These are phyloP conservation scores for Asteroscopus sphinx DNA, from an alignment of 2,888 invertebrate species.

Conservation along the genomic window DNA sequence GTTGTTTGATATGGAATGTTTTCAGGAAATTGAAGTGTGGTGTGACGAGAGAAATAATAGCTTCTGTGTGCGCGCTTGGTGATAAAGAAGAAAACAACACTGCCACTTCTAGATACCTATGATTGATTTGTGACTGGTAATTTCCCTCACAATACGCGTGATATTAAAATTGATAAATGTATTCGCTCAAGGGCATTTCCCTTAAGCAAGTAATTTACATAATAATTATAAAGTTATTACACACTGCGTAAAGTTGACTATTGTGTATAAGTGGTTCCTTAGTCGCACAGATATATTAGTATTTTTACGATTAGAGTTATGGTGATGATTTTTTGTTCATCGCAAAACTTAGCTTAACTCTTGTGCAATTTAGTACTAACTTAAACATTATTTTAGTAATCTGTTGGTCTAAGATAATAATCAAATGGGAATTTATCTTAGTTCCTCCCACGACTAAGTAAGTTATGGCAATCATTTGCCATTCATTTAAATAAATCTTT, in stretches of 20 bases:
- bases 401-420: slow-evolving; percentile 21
- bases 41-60: no score
- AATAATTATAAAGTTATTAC: slow-evolving; percentile 52
- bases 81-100: no score
- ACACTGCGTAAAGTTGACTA: slow-evolving; percentile 35
- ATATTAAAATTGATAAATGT: slow-evolving; percentile 55
- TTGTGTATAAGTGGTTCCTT: slow-evolving; percentile 29
- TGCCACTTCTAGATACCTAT: slow-evolving; percentile 22
- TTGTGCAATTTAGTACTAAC: slow-evolving; percentile 5
- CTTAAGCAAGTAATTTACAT: slow-evolving; percentile 56
- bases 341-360: background rate
- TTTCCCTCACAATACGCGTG: slow-evolving; percentile 40
- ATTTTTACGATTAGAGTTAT: slow-evolving; percentile 34
- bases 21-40: no score
- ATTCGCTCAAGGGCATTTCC: no score
- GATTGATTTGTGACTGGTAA: slow-evolving; percentile 14
- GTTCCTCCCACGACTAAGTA: slow-evolving; percentile 29
- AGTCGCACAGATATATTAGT: slow-evolving; percentile 21
- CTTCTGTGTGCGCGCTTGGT: no score
- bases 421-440: slow-evolving; percentile 26
- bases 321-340: slow-evolving; percentile 5
- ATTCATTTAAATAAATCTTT: slow-evolving; percentile 28
- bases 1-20: no score
- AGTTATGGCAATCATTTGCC: slow-evolving; percentile 29
- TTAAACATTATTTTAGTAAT: slow-evolving; percentile 32